Percentiles rank a stretch among this genome's conserved stretches.
phyloP scores from a whole-genome alignment of 1,140 invertebrate species.

The Drosophila grimshawi region DNA sequence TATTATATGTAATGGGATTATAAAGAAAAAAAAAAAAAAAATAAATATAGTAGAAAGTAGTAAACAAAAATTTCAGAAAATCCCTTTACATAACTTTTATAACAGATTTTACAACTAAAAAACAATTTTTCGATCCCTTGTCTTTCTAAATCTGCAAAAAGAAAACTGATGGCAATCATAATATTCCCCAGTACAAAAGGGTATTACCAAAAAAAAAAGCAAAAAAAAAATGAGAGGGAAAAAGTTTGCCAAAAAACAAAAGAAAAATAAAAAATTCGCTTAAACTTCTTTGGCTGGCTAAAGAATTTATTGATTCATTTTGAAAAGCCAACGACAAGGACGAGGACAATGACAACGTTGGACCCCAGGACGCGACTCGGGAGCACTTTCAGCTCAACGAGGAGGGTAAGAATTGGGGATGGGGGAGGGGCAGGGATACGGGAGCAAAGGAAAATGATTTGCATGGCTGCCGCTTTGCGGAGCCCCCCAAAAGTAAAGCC shows the following conservation, averaged over 20 bases:
- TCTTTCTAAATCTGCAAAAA: too few relatives aligned
- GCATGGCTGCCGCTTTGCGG: constrained; percentile 47
- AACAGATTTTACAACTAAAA: background rate
- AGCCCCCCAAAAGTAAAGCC: background rate
- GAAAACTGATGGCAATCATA: background rate
- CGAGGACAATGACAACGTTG: constrained; percentile 29
- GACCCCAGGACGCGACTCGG: background rate
- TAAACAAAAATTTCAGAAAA: background rate
- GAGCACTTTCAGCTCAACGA: background rate
- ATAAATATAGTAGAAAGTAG: too few relatives aligned
- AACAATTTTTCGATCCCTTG: too few relatives aligned
- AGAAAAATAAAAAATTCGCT: constrained; percentile 26
- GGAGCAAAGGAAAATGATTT: constrained; percentile 63
- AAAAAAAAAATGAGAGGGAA: constrained; percentile 4
- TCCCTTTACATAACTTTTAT: too few relatives aligned
- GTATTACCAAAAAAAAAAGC: constrained; percentile 5
- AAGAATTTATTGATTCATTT: constrained; percentile 76
- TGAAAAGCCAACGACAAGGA: constrained; percentile 18
- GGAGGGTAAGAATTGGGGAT: background rate
- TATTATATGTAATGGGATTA: too few relatives aligned
- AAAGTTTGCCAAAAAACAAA: constrained; percentile 11
- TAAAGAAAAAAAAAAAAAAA: too few relatives aligned
- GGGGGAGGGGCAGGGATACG: background rate
- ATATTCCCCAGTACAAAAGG: background rate
- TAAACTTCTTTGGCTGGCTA: constrained; percentile 51